Percentiles rank a stretch among this genome's conserved stretches.
Conservation (phyloP, 2,797 vertebrate species). For the Pseudomugil gertrudae region DNA sequence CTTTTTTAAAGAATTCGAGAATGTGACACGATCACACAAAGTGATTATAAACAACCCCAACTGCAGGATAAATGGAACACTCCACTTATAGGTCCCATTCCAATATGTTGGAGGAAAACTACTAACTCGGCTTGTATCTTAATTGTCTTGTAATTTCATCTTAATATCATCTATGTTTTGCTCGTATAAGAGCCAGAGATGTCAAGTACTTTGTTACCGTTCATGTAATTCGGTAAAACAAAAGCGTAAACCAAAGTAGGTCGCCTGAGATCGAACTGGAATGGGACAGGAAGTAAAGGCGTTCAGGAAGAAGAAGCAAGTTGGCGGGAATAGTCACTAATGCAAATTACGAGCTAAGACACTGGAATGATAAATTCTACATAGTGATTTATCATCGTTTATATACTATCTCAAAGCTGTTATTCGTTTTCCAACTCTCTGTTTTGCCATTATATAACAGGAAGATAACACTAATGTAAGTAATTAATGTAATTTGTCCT, state of each 20-base stretch:
- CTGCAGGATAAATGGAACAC: conserved; percentile 47
- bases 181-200: not conserved
- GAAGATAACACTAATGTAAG: conserved; percentile 28
- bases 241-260: accelerated
- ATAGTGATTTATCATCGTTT: not conserved
- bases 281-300: conserved; percentile 53
- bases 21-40: not conserved
- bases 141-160: accelerated
- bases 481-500: conserved; percentile 35
- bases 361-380: not conserved
- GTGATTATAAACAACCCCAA: not conserved
- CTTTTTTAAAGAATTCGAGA: not conserved
- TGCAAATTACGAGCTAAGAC: not conserved
- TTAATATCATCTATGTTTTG: not conserved
- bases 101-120: conserved; percentile 3
- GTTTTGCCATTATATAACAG: not conserved
- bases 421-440: not conserved
- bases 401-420: not conserved
- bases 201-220: not conserved
- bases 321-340: conserved; percentile 57
- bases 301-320: not conserved
- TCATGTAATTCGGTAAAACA: accelerated
- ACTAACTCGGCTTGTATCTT: accelerated
- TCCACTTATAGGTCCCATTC: conserved; percentile 25
- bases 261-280: conserved; percentile 15